Conservation (phyloP, 2,113 vertebrate species). For the Brachyhypopomus gauderio region DNA sequence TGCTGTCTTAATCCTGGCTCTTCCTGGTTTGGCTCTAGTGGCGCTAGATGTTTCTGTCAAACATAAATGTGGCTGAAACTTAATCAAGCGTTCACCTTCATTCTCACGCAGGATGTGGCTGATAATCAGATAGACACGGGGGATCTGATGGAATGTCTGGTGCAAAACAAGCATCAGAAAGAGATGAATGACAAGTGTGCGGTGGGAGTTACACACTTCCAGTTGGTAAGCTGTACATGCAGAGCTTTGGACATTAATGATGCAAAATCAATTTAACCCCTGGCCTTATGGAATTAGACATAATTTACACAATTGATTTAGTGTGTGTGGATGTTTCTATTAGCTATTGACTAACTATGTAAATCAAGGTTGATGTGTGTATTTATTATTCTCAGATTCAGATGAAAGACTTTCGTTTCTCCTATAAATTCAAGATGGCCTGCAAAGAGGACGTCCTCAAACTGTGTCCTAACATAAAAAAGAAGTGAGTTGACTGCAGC, state of each 20-base stretch:
- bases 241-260: neutral
- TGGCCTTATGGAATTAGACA: neutral
- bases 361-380: neutral
- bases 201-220: conserved; percentile 97
- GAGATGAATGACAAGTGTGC: conserved; percentile 97
- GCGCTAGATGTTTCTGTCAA: neutral
- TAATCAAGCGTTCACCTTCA: neutral
- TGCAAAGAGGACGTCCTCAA: conserved; percentile 98
- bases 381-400: conserved; percentile 78
- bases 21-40: neutral
- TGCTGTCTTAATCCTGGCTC: neutral
- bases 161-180: conserved; percentile 98
- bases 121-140: conserved; percentile 96
- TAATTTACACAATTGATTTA: neutral
- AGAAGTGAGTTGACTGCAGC: conserved; percentile 81
- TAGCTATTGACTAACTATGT: neutral
- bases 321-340: neutral
- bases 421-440: conserved; percentile 98
- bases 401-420: conserved; percentile 98
- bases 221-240: conserved; percentile 82
- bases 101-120: conserved; percentile 83
- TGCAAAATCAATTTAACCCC: neutral
- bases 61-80: neutral
- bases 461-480: conserved; percentile 96
- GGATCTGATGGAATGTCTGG: conserved; percentile 95